A percentile compares a stretch with the other conserved stretches of the same genome.
Evolutionary conservation across 1,140 invertebrate species (phyloP).

Genomic region (Streblospio benedicti): DNA sequence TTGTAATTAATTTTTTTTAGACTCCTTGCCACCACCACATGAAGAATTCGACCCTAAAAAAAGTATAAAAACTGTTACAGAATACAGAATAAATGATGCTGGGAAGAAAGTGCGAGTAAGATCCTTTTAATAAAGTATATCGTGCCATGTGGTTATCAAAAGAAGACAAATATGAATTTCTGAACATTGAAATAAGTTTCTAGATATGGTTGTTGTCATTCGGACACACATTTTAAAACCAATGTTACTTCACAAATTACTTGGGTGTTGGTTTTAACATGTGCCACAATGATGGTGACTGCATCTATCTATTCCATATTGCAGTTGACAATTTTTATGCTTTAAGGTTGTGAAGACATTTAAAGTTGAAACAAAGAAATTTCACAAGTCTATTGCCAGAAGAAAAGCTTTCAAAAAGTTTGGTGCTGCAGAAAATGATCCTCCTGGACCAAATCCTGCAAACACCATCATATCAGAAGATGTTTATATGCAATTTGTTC

Average conservation of each 20-base stretch:
- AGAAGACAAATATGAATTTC: neutral
- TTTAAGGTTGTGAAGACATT: constrained; percentile 52
- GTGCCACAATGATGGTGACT: neutral
- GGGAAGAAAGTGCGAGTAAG: constrained; percentile 65
- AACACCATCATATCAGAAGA: constrained; percentile 94
- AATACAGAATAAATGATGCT: constrained; percentile 84
- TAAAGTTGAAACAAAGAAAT: constrained; percentile 81
- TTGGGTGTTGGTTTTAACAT: neutral
- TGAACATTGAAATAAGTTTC: neutral
- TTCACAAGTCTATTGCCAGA: constrained; percentile 83
- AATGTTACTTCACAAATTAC: neutral
- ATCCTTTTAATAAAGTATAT: neutral
- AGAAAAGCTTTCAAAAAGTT: constrained; percentile 92
- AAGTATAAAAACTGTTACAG: constrained; percentile 80
- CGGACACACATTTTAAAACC: neutral
- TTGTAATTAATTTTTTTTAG: constrained; percentile 30
- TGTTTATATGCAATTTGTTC: constrained; percentile 74
- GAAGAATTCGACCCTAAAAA: constrained; percentile 69
- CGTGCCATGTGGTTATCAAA: neutral
- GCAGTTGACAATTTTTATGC: neutral
- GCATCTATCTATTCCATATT: neutral
- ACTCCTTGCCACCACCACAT: constrained; percentile 63
- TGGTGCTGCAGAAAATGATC: constrained; percentile 78
- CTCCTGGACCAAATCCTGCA: constrained; percentile 88
- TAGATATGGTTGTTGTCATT: neutral